Base-by-base conservation (phyloP, 2,113 vertebrate genomes). In the Ramphastos sulfuratus region DNA sequence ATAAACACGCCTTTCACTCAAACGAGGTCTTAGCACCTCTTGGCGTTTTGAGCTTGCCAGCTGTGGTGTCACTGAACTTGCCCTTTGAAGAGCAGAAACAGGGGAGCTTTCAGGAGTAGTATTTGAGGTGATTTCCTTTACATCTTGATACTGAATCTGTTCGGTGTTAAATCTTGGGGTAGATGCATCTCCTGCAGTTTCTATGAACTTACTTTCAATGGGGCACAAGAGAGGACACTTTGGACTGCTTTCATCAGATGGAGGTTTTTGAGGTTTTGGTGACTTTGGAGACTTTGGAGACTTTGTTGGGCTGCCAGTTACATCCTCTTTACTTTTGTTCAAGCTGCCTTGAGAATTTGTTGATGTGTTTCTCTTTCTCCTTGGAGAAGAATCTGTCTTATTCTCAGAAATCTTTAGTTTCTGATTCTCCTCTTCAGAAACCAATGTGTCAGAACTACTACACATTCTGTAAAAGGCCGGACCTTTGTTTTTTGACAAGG, bases 391-490 rank as follows among this genome's bases (percentile, higher is more conserved):
- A 79, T 98, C 97, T 37, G 82, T 76, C 86, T 97, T 98, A 12
- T 94, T 94, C 69, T 98, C 98, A 46, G 98, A 98, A 80, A 96
- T 87, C 72, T 94, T 98, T 10, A 96, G 97, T 19, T 97, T 97
- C 73, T 95, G 95, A 59, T 97, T 97, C 14, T 98, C 98, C 73
- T 97, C 97, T 66, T 99, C 98, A 31, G 98, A 98, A 90, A 97
- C 96, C 91, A 99, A 72, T 0, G 98, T 99, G 90, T 99, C 98
- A 56, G 98, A 98, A 93, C 99, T 99, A 76, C 97, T 97, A 33
- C 93, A 96, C 90, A 98, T 98, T 76, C 96, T 98, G 33, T 98
- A 96, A 92, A 98, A 99, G 21, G 95, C 92, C 19, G 98, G 95
- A 24, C 97, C 97, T 88, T 97, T 97, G 72, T 89, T 98, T 97